Base-by-base conservation (phyloP, 2,888 invertebrate genomes). In the Calliopum simillimum region DNA sequence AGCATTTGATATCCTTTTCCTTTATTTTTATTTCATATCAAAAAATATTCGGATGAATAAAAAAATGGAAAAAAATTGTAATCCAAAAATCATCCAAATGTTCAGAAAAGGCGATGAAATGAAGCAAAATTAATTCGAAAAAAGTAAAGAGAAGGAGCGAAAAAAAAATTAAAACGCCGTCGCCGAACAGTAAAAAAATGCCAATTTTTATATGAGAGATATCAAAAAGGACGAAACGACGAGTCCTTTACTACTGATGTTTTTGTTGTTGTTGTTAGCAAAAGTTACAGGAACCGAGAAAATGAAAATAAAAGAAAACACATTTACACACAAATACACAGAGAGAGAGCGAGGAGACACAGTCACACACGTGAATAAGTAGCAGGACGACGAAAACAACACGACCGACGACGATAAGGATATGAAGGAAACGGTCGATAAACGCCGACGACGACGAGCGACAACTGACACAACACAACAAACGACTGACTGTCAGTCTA, bases 341-440 rank as follows among this genome's bases (percentile, higher is more conserved):
- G 46, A 23, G 12, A 14, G 41, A 8, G 44, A 16, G 58, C 65
- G 55, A 58, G 33, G 14, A 12, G 16, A 21, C 49, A 47, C 19
- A 43, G 21, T 16, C 51, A 55, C 43, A 63, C 58, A 71, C 25
- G 41, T 55, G 43, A 33, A 68, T 58, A 63, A 16, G 49, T 2
- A 21, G 46, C 46, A 21, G 14, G 66, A 44, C 21, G 67, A 69
- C 16, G 55, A 55, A 51, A 63, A 44, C 53, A 65, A 65, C 44
- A 58, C 67, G 59, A 33, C 33, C 33, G 23, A 41, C 25, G 16
- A 8, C 16, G 21, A 67, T 58, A 55, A 69, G 51, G 67, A 65
- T 64, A 59, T 69, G 46, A 43, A 69, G 59, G 44, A 67, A 51
- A 43, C 69, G 69, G 73, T 73, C 73, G 71, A 71, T 71, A 69